phyloP scores from a whole-genome alignment of 2,113 vertebrate genomes.

The Pica pica region DNA sequence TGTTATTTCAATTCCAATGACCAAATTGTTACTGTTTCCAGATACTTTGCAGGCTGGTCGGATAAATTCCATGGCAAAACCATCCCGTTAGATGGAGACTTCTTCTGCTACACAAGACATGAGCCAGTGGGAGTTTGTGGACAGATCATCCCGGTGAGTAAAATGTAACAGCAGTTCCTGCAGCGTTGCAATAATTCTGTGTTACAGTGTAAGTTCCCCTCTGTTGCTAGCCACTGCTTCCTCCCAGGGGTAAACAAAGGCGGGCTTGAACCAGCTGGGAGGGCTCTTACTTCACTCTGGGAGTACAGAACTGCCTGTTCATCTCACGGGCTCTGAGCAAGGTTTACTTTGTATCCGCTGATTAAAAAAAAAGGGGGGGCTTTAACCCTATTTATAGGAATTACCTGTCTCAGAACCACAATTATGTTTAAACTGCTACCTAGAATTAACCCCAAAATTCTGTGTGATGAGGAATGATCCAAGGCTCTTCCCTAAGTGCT shows the following conservation, averaged over 20 bases:
- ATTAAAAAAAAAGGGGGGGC: not conserved
- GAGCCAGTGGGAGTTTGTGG: constrained; percentile 95
- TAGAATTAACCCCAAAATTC: not conserved
- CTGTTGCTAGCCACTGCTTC: not conserved
- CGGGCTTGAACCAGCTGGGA: not conserved
- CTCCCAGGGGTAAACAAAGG: not conserved
- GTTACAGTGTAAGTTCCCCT: not conserved
- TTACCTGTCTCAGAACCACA: not conserved
- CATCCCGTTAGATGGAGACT: constrained; percentile 92
- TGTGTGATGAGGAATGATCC: not conserved
- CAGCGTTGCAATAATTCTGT: not conserved
- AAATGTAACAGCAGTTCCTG: not conserved
- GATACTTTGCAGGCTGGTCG: constrained; percentile 93
- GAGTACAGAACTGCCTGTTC: not conserved
- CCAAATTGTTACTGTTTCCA: constrained; percentile 18
- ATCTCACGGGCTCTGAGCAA: not conserved
- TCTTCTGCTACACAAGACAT: constrained; percentile 92
- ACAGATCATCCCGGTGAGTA: constrained; percentile 93
- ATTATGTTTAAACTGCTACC: not conserved
- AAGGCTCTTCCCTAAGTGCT: not conserved
- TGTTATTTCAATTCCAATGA: not conserved
- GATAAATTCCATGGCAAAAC: constrained; percentile 97
- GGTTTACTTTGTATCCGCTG: not conserved
- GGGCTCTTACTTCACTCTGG: not conserved
- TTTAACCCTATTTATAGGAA: not conserved